Conservation (phyloP, 1,140 invertebrate genomes). For the Heliconius nattereri region DNA sequence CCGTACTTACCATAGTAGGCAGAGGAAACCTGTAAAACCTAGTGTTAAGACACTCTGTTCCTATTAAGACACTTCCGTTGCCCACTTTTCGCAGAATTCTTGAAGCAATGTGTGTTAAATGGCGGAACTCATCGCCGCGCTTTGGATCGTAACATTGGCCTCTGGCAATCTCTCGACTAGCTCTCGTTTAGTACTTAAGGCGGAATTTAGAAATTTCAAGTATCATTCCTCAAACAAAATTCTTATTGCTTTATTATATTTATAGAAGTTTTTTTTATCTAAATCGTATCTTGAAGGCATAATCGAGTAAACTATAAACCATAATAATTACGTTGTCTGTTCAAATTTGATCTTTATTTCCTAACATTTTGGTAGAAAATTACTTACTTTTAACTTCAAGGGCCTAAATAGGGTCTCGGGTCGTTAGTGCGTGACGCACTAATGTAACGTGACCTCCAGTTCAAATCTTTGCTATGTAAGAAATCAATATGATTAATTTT, state of each 20-base stretch:
- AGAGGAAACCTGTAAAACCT: too few species aligned
- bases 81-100: too few species aligned
- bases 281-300: not conserved
- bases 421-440: not conserved
- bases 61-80: too few species aligned
- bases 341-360: not conserved
- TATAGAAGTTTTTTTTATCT: not conserved
- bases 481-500: constrained; percentile 2
- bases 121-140: too few species aligned
- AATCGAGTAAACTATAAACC: not conserved
- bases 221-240: not conserved
- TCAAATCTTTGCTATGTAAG: not conserved
- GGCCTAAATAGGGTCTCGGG: not conserved
- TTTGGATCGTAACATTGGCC: too few species aligned
- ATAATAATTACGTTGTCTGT: not conserved
- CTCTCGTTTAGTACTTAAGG: too few species aligned
- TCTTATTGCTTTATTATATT: not conserved
- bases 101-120: too few species aligned
- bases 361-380: not conserved
- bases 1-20: too few species aligned
- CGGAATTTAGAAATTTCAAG: too few species aligned
- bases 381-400: not conserved
- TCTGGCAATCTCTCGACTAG: too few species aligned
- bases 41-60: too few species aligned
- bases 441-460: not conserved